Percentiles rank a stretch among this genome's conserved stretches.
Conservation (phyloP, 2,797 vertebrate genomes). For the Yasuhikotakia modesta region DNA sequence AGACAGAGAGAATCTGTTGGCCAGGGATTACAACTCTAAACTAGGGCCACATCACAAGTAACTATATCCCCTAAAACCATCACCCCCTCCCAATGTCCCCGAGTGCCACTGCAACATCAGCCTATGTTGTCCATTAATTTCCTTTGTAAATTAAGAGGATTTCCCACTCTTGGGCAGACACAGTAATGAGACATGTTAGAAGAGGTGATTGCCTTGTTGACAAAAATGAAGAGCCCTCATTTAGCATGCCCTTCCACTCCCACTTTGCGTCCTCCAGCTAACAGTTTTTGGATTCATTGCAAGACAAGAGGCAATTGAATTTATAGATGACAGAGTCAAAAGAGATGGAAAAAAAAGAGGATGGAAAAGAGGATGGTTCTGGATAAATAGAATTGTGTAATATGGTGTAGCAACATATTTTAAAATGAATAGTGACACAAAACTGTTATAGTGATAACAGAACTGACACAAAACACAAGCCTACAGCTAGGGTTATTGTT, state of each 20-base stretch:
- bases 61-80: slow-evolving; percentile 72
- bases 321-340: slow-evolving; percentile 26
- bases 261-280: slow-evolving; percentile 48
- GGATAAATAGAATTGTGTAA: background rate
- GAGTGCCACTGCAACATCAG: slow-evolving; percentile 71
- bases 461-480: background rate
- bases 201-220: slow-evolving; percentile 56
- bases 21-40: slow-evolving; percentile 79
- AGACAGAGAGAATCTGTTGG: slow-evolving; percentile 73
- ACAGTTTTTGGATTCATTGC: slow-evolving; percentile 47
- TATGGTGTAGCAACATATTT: background rate
- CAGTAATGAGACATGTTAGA: slow-evolving; percentile 72
- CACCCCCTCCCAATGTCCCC: slow-evolving; percentile 53
- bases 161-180: slow-evolving; percentile 67
- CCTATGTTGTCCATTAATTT: slow-evolving; percentile 76
- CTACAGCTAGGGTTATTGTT: background rate
- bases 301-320: slow-evolving; percentile 49
- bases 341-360: too few relatives aligned
- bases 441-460: background rate
- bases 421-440: background rate
- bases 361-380: background rate
- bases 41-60: slow-evolving; percentile 79
- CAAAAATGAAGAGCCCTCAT: slow-evolving; percentile 36
- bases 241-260: slow-evolving; percentile 42
- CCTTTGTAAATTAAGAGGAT: slow-evolving; percentile 75